Evolutionary conservation across 2,797 vertebrate species (phyloP).

Genomic region (Sebastes vulpes): DNA sequence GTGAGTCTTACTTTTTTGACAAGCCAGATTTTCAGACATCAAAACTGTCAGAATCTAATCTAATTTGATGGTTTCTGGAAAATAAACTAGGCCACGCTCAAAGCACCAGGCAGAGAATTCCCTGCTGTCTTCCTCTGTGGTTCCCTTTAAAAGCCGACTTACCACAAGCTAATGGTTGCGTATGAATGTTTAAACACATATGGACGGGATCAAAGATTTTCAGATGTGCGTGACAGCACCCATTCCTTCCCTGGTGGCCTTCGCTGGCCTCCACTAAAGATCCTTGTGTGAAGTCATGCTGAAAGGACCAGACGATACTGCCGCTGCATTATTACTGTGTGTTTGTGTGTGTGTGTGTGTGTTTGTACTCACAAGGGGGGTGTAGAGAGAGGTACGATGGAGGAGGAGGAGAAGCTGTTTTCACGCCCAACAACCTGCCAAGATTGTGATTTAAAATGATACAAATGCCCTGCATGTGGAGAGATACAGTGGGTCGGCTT

Average conservation of each 20-base stretch:
- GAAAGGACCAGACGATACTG: conserved; percentile 68
- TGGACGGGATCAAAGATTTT: conserved; percentile 78
- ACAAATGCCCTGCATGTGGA: conserved; percentile 50
- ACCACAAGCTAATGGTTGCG: conserved; percentile 81
- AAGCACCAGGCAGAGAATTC: conserved; percentile 42
- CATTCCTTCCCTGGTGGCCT: conserved; percentile 61
- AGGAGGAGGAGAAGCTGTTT: conserved; percentile 62
- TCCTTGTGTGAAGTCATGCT: conserved; percentile 72
- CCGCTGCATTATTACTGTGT: conserved; percentile 31
- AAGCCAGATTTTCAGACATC: conserved; percentile 9
- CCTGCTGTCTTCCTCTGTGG: conserved; percentile 48
- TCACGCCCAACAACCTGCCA: conserved; percentile 62
- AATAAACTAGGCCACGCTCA: conserved; percentile 58
- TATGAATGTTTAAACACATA: conserved; percentile 87
- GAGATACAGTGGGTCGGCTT: conserved; percentile 15
- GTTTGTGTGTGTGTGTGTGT: conserved; percentile 1
- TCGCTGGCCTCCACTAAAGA: conserved; percentile 66
- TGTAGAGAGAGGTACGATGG: conserved; percentile 41
- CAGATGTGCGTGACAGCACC: conserved; percentile 77
- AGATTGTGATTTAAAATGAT: conserved; percentile 67
- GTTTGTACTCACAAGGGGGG: conserved; percentile 20
- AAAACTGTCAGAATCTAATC: conserved; percentile 40
- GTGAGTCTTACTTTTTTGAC: background rate
- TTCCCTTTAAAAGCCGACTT: conserved; percentile 74
- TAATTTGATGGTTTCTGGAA: conserved; percentile 47